Percentiles rank a stretch among this genome's conserved stretches.
Conservation (phyloP, 2,888 invertebrate genomes). For the Theristus sp. region DNA sequence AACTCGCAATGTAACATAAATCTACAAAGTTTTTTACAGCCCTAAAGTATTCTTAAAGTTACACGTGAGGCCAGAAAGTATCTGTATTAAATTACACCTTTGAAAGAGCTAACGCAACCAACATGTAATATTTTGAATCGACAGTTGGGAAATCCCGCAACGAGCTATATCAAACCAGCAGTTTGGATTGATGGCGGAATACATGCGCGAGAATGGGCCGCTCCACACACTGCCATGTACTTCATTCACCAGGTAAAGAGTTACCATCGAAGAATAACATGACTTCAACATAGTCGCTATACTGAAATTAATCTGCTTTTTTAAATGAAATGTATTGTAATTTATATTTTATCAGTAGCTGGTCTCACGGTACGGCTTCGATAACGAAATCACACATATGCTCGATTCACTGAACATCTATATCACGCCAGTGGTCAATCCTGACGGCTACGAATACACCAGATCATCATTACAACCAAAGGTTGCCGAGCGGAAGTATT, state of each 20-base stretch:
- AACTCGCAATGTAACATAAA: too few species aligned
- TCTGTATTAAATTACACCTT: too few species aligned
- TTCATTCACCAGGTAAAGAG: constrained; percentile 28
- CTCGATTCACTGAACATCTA: constrained; percentile 23
- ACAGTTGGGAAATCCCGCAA: background rate
- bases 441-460: constrained; percentile 26
- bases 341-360: constrained; percentile 1
- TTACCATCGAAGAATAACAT: too few species aligned
- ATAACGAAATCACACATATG: constrained; percentile 6
- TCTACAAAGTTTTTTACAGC: too few species aligned
- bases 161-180: constrained; percentile 13
- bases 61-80: too few species aligned
- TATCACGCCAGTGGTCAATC: constrained; percentile 22
- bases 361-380: background rate
- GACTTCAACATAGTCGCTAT: too few species aligned
- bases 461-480: background rate
- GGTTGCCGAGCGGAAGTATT: background rate
- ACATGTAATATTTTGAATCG: too few species aligned
- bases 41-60: too few species aligned
- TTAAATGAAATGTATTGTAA: background rate
- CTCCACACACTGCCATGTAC: constrained; percentile 25
- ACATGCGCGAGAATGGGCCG: constrained; percentile 27
- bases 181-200: constrained; percentile 29
- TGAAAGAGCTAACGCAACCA: too few species aligned
- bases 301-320: background rate